These are phyloP conservation scores for Sialia sialis DNA, from an alignment of 2,113 vertebrate species.

Conservation along the genomic window DNA sequence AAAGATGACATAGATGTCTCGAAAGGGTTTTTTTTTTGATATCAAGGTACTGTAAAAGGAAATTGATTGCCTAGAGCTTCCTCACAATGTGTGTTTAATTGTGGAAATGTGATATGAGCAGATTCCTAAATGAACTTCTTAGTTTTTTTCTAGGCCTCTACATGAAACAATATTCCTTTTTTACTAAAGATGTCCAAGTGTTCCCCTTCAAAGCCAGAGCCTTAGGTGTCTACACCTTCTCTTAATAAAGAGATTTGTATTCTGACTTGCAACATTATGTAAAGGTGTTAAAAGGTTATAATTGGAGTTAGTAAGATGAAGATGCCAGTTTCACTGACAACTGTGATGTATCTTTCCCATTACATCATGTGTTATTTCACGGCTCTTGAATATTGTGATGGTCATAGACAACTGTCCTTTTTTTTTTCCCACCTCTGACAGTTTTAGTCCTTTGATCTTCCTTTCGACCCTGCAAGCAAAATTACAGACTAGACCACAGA, in stretches of 20 bases:
- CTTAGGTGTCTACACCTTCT: background rate
- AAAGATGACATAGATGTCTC: background rate
- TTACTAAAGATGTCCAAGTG: background rate
- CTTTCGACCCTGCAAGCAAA: background rate
- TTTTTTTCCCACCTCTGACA: background rate
- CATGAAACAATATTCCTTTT: background rate
- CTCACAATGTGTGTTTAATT: background rate
- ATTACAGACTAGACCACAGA: constrained; percentile 8
- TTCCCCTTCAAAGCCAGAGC: background rate
- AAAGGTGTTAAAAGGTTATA: background rate
- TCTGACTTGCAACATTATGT: background rate
- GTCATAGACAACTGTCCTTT: background rate
- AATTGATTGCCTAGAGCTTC: background rate
- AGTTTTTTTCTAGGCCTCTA: background rate
- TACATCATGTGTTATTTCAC: background rate
- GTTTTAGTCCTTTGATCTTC: background rate
- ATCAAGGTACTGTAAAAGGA: background rate
- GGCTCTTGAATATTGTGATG: background rate
- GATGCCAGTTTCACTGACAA: background rate
- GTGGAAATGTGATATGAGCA: background rate
- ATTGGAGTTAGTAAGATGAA: background rate
- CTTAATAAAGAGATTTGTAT: background rate
- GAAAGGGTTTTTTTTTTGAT: accelerated
- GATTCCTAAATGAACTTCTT: background rate
- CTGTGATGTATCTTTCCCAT: background rate